phyloP scores from a whole-genome alignment of 2,113 vertebrate genomes.

The Oreochromis niloticus region DNA sequence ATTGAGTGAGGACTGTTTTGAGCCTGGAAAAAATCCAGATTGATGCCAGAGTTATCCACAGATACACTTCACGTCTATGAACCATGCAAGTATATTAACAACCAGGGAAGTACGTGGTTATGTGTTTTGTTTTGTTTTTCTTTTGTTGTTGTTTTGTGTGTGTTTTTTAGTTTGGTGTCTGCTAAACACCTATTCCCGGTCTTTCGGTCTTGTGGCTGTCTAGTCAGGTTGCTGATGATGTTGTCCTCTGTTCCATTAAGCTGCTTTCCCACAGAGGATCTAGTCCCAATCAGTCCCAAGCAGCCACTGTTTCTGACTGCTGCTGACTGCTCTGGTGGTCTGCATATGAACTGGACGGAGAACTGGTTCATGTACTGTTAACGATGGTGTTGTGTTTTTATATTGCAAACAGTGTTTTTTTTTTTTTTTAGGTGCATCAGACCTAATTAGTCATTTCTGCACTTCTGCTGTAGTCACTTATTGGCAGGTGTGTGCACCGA shows the following conservation, averaged over 20 bases:
- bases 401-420: not conserved
- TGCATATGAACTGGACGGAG: accelerated
- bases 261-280: not conserved
- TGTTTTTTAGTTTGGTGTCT: not conserved
- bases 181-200: not conserved
- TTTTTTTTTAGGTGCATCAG: not conserved
- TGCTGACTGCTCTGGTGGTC: not conserved
- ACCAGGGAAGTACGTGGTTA: accelerated
- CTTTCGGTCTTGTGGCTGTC: not conserved
- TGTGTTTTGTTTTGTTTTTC: not conserved
- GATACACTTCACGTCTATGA: not conserved
- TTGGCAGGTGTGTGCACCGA: accelerated
- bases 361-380: not conserved
- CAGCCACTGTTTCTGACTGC: not conserved
- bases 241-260: not conserved
- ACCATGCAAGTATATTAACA: not conserved
- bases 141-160: not conserved
- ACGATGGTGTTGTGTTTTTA: not conserved
- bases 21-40: not conserved
- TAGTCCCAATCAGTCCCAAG: not conserved
- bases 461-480: not conserved
- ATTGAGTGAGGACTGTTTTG: not conserved
- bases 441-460: not conserved
- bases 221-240: not conserved
- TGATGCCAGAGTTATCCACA: not conserved